Conservation (phyloP, 2,797 vertebrate species). For the Mus caroli region DNA sequence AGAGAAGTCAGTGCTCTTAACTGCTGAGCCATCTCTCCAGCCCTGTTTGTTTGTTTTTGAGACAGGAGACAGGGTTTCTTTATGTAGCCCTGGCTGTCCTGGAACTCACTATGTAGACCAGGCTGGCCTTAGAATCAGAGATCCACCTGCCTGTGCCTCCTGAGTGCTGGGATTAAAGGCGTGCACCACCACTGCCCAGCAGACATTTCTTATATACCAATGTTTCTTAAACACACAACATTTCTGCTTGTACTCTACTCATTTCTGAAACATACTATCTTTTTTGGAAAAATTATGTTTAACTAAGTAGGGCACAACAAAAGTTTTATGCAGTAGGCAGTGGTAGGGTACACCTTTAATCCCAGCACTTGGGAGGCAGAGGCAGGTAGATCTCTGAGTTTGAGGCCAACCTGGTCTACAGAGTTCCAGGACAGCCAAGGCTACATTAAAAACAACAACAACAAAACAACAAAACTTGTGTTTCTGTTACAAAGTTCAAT, state of each 20-base stretch:
- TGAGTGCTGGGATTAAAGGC: background rate
- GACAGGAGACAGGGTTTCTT: background rate
- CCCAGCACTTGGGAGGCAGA: too few species aligned
- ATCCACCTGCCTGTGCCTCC: background rate
- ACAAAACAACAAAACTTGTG: background rate
- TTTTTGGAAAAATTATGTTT: conserved; percentile 1
- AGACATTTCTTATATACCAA: background rate
- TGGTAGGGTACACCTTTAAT: too few species aligned
- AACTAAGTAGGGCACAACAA: background rate
- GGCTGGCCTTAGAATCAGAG: background rate
- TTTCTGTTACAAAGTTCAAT: background rate
- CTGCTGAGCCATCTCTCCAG: too few species aligned
- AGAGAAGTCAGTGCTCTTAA: too few species aligned
- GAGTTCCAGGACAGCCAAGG: background rate
- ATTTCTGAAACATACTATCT: conserved; percentile 38
- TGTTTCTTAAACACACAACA: background rate
- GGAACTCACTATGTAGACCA: too few species aligned
- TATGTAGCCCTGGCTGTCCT: background rate
- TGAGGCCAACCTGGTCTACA: too few species aligned
- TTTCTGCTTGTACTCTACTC: conserved; percentile 30
- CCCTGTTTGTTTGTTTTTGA: too few species aligned
- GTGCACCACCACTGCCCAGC: background rate
- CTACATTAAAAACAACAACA: background rate
- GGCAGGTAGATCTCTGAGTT: too few species aligned
- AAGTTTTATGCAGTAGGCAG: background rate